Evolutionary conservation across 2,113 vertebrate species (phyloP).

Genomic region (Tachuris rubrigastra): DNA sequence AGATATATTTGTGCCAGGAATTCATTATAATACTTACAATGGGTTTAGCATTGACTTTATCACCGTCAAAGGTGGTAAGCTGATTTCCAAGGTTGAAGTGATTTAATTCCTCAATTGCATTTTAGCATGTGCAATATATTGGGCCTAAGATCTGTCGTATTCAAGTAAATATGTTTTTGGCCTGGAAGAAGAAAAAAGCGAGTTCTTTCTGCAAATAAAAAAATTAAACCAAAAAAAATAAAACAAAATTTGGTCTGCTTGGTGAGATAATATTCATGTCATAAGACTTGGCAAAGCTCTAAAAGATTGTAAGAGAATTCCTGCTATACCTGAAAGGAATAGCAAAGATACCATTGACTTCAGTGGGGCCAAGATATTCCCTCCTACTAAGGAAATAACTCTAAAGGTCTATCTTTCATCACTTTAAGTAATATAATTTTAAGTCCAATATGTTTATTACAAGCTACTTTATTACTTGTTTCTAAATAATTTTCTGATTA

Average conservation of each 20-base stretch:
- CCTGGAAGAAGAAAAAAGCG: neutral
- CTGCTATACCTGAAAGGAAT: neutral
- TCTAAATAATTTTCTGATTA: neutral
- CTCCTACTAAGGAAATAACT: neutral
- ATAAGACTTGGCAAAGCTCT: neutral
- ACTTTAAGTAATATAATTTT: neutral
- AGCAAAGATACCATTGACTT: neutral
- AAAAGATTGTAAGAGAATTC: neutral
- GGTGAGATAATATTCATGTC: neutral
- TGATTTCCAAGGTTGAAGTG: neutral
- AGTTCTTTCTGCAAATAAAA: neutral
- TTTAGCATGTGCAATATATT: neutral
- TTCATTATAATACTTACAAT: neutral
- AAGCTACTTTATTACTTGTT: neutral
- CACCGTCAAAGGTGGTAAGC: neutral
- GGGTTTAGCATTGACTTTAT: neutral
- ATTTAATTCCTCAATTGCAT: neutral
- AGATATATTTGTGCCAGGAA: neutral
- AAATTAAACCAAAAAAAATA: rapidly evolving
- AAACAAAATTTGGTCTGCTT: neutral
- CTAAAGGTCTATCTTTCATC: neutral
- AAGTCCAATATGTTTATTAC: neutral
- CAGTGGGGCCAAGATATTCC: neutral
- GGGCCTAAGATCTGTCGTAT: neutral
- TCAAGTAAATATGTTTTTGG: neutral